Conservation (phyloP, 1,140 invertebrate species). For the Trachymyrmex septentrionalis region DNA sequence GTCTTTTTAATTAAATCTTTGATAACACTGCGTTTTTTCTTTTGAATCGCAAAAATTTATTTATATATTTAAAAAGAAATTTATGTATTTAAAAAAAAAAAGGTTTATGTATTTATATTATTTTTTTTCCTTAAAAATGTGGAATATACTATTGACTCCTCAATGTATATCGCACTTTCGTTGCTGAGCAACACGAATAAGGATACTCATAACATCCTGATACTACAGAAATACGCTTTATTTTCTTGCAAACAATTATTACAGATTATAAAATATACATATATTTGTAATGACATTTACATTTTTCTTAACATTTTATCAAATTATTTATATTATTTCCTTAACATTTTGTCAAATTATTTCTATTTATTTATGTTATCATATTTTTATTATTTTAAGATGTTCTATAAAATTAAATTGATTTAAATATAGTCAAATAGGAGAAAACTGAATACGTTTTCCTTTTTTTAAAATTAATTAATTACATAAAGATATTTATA, state of each 20-base stretch:
- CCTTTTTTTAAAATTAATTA: neutral
- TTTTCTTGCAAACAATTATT: neutral
- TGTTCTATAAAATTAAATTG: neutral
- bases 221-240: constrained; percentile 5
- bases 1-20: neutral
- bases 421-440: neutral
- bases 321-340: neutral
- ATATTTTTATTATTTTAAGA: neutral
- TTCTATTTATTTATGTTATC: neutral
- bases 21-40: neutral
- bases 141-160: constrained; percentile 19
- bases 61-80: neutral
- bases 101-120: neutral
- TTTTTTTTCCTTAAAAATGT: constrained; percentile 6
- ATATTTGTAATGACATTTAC: neutral
- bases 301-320: neutral
- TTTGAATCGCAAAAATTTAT: neutral
- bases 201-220: constrained; percentile 1
- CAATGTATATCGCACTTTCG: constrained; percentile 32
- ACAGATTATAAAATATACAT: neutral
- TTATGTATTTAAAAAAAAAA: neutral
- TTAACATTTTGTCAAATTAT: neutral
- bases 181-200: constrained; percentile 39
- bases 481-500: neutral
- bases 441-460: neutral